phyloP scores from a whole-genome alignment of 2,113 vertebrate genomes.

The Eulemur macaco region DNA sequence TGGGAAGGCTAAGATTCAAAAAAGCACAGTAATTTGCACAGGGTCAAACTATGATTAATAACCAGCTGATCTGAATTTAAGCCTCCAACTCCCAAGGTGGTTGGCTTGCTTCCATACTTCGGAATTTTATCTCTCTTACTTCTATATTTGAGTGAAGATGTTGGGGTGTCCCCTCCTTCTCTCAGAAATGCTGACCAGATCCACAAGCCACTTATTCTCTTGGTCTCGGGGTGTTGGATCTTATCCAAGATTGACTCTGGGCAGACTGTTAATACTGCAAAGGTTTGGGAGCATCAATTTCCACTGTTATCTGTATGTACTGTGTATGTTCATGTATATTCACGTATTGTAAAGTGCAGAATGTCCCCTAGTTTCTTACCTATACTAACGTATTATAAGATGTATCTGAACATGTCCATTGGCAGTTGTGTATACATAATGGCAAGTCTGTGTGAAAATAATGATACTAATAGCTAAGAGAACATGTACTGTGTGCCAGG shows the following conservation, averaged over 20 bases:
- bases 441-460: neutral
- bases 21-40: rapidly evolving
- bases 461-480: rapidly evolving
- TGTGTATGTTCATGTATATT: neutral
- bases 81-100: rapidly evolving
- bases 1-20: neutral
- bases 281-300: neutral
- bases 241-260: neutral
- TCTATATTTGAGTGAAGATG: neutral
- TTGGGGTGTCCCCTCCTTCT: neutral
- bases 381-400: rapidly evolving
- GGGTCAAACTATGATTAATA: neutral
- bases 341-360: neutral
- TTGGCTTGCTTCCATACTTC: neutral
- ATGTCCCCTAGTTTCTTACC: neutral
- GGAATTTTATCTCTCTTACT: neutral
- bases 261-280: no score
- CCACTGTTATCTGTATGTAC: no score
- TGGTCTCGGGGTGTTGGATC: neutral
- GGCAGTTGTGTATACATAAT: rapidly evolving
- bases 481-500: neutral
- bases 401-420: no score
- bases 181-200: neutral
- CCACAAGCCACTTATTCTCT: neutral
- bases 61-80: no score